Conservation (phyloP, 2,113 vertebrate genomes). For the Climacteris rufus region DNA sequence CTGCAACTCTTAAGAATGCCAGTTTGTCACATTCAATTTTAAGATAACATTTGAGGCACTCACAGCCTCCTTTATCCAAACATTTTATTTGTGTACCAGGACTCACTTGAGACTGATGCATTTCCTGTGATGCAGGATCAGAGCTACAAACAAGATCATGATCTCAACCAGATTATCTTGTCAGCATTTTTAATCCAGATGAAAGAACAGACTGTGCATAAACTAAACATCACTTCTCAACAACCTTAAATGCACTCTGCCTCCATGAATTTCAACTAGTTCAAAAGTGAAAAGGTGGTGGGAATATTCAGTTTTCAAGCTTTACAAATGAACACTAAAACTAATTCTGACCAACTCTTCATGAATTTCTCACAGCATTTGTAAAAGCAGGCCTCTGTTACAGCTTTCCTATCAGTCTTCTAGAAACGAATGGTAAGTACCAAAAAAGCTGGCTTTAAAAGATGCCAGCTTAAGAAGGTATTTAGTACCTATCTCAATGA, state of each 20-base stretch:
- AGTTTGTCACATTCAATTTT: background rate
- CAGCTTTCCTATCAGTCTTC: background rate
- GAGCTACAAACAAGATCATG: conserved; percentile 24
- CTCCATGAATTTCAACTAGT: background rate
- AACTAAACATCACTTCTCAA: background rate
- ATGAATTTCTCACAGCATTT: background rate
- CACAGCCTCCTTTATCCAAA: background rate
- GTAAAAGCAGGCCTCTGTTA: background rate
- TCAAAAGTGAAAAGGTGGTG: background rate
- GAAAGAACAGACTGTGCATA: background rate
- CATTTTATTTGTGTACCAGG: background rate
- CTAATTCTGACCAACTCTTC: background rate
- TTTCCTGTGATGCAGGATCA: background rate
- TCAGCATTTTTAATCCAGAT: background rate
- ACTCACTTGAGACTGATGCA: background rate
- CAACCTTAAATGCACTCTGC: background rate
- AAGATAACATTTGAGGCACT: background rate
- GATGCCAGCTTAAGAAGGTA: background rate
- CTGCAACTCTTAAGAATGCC: background rate
- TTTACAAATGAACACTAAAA: background rate
- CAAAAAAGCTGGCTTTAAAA: background rate
- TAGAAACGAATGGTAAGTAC: background rate
- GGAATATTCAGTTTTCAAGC: background rate
- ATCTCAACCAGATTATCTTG: background rate
- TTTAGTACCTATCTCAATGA: background rate